Percentiles rank a stretch among this genome's conserved stretches.
Evolutionary conservation across 2,888 invertebrate species (phyloP).

Genomic region (Euplexia lucipara): DNA sequence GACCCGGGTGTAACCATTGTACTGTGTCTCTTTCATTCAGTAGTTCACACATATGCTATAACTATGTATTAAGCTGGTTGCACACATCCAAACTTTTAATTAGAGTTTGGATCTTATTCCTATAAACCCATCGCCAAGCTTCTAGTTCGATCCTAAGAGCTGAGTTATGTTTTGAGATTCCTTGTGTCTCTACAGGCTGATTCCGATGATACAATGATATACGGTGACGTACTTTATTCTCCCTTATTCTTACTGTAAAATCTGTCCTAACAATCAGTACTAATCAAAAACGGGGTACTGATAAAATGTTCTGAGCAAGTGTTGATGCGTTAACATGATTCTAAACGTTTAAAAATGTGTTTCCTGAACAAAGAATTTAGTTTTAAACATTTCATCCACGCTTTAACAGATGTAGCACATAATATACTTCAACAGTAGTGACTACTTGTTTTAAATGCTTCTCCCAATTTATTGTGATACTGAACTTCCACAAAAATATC

Average conservation of each 20-base stretch:
- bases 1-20: slow-evolving; percentile 46
- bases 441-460: slow-evolving; percentile 17
- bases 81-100: slow-evolving; percentile 33
- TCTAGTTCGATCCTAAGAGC: slow-evolving; percentile 19
- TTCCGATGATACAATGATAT: slow-evolving; percentile 1
- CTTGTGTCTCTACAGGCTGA: slow-evolving; percentile 25
- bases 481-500: slow-evolving; percentile 14
- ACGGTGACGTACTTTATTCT: background rate
- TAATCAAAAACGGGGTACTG: slow-evolving; percentile 3
- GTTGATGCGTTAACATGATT: slow-evolving; percentile 44
- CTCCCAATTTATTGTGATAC: slow-evolving; percentile 10
- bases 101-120: slow-evolving; percentile 12
- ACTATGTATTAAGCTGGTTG: slow-evolving; percentile 36
- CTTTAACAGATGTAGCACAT: slow-evolving; percentile 69
- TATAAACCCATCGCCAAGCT: slow-evolving; percentile 9
- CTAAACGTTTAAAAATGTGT: slow-evolving; percentile 34
- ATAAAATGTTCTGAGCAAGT: slow-evolving; percentile 30
- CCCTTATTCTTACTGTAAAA: background rate
- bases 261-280: background rate
- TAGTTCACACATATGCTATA: slow-evolving; percentile 50
- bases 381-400: slow-evolving; percentile 61
- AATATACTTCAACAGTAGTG: slow-evolving; percentile 72
- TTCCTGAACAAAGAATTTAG: slow-evolving; percentile 14
- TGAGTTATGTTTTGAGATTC: slow-evolving; percentile 20
- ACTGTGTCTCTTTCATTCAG: slow-evolving; percentile 48